Percentiles rank a stretch among this genome's conserved stretches.
phyloP scores from a whole-genome alignment of 2,888 invertebrate genomes.

The Lycaena phlaeas region DNA sequence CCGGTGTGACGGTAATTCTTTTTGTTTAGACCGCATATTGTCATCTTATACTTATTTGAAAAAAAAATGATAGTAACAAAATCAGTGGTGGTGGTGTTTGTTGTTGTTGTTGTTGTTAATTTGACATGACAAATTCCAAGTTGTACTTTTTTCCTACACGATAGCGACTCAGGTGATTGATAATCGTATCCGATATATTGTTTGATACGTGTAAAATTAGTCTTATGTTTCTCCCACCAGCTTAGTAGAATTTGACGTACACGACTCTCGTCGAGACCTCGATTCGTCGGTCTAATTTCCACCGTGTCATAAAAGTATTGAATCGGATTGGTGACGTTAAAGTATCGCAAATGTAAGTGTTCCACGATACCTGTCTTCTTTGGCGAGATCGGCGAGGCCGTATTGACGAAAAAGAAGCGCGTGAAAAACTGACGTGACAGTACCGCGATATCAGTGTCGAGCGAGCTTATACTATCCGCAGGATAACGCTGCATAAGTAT shows the following conservation, averaged over 20 bases:
- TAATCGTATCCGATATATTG: constrained; percentile 3
- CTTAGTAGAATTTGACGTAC: neutral
- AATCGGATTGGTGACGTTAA: neutral
- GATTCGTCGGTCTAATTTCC: neutral
- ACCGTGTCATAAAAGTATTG: neutral
- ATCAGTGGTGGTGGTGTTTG: no score
- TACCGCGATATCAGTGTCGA: neutral
- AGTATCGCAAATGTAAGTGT: neutral
- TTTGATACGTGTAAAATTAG: no score
- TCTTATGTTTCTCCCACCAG: neutral
- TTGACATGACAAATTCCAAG: no score
- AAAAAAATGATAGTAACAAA: no score
- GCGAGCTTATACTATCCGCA: neutral
- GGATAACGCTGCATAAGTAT: neutral
- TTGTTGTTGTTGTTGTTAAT: no score
- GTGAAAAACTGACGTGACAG: constrained; percentile 1
- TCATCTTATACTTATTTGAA: no score
- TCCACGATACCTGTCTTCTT: constrained; percentile 1
- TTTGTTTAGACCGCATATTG: no score
- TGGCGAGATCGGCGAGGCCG: neutral
- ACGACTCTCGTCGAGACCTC: neutral
- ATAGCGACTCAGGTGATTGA: neutral
- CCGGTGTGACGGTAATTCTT: neutral
- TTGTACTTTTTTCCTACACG: no score
- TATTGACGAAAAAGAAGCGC: neutral